Evolutionary conservation across 2,888 invertebrate genomes (phyloP).

Genomic region (Criorhina ranunculi): DNA sequence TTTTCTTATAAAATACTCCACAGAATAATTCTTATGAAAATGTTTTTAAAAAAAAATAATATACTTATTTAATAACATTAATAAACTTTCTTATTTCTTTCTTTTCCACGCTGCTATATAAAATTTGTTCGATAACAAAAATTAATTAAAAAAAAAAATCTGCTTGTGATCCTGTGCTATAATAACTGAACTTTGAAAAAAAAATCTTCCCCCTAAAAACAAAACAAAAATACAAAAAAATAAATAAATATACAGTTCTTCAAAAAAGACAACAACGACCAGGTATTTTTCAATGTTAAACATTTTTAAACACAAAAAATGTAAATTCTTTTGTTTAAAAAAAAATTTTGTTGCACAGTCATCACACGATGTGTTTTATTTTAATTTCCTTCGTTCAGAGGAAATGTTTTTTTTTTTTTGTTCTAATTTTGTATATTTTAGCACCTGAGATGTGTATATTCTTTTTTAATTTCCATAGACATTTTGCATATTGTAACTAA

Average conservation of each 20-base stretch:
- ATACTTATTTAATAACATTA: constrained; percentile 6
- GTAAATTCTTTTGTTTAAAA: constrained; percentile 47
- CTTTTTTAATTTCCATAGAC: constrained; percentile 26
- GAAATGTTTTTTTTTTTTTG: constrained; percentile 30
- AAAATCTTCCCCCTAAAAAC: constrained; percentile 27
- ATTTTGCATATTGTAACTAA: constrained; percentile 62
- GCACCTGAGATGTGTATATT: constrained; percentile 38
- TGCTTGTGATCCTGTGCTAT: constrained; percentile 65
- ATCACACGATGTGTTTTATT: constrained; percentile 31
- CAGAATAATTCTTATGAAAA: neutral
- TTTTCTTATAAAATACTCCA: constrained; percentile 18
- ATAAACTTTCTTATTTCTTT: constrained; percentile 67
- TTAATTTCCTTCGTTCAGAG: constrained; percentile 36
- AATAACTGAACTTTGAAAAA: constrained; percentile 37
- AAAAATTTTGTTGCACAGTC: constrained; percentile 51
- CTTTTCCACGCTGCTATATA: constrained; percentile 68
- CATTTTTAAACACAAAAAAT: constrained; percentile 28
- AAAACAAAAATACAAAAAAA: constrained; percentile 45
- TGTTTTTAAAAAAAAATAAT: neutral
- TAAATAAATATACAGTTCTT: constrained; percentile 80
- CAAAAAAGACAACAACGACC: constrained; percentile 84
- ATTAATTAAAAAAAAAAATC: constrained; percentile 5
- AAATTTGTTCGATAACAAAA: constrained; percentile 40
- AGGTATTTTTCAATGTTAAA: constrained; percentile 80
- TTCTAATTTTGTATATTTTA: constrained; percentile 50